phyloP scores from a whole-genome alignment of 2,888 invertebrate species.

The Acrocyrtus sp. region DNA sequence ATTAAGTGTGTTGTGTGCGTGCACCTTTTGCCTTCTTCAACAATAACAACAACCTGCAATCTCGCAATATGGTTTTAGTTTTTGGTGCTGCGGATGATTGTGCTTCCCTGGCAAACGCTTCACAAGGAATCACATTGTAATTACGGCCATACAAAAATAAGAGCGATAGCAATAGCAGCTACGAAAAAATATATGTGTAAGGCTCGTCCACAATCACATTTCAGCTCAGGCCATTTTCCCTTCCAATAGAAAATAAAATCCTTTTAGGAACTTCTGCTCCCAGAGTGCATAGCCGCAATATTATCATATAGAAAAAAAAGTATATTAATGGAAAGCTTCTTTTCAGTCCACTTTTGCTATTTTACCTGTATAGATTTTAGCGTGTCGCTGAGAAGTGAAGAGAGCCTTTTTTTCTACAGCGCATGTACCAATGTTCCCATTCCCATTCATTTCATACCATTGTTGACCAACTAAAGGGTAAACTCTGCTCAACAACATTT shows the following conservation, averaged over 20 bases:
- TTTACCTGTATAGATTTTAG: background rate
- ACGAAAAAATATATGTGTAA: too few relatives aligned
- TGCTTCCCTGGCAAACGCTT: too few relatives aligned
- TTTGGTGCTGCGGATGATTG: too few relatives aligned
- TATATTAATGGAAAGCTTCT: background rate
- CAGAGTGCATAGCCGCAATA: background rate
- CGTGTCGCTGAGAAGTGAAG: background rate
- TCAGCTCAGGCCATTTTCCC: background rate
- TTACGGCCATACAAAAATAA: background rate
- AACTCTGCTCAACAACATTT: background rate
- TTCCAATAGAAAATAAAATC: background rate
- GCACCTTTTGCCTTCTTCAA: too few relatives aligned
- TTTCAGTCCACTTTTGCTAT: background rate
- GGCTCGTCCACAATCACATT: too few relatives aligned
- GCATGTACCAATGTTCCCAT: background rate
- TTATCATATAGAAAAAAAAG: too few relatives aligned
- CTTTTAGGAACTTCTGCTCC: background rate
- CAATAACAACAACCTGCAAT: too few relatives aligned
- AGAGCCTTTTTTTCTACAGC: background rate
- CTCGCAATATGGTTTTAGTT: too few relatives aligned
- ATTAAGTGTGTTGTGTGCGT: too few relatives aligned
- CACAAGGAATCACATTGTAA: too few relatives aligned
- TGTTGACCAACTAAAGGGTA: background rate
- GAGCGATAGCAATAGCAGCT: too few relatives aligned
- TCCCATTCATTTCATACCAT: background rate